phyloP scores from a whole-genome alignment of 2,888 invertebrate species.

The Hartigia nigra region DNA sequence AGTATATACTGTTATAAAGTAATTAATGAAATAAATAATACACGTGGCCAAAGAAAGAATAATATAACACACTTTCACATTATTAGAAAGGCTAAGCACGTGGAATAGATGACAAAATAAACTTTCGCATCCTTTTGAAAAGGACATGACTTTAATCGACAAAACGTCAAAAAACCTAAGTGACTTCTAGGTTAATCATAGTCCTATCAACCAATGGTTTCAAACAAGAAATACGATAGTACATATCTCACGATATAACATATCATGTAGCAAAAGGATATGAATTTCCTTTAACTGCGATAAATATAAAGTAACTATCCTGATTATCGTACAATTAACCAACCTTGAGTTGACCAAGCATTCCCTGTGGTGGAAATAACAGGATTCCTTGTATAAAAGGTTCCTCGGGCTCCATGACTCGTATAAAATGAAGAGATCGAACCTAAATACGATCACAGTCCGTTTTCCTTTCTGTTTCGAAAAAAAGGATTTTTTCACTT shows the following conservation, averaged over 20 bases:
- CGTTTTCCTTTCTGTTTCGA: constrained; percentile 1
- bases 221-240: constrained; percentile 7
- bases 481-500: constrained; percentile 35
- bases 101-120: neutral
- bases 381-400: constrained; percentile 81
- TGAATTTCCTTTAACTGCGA: constrained; percentile 25
- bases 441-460: neutral
- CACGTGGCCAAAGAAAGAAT: neutral
- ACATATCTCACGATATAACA: neutral
- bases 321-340: constrained; percentile 66
- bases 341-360: constrained; percentile 80
- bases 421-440: constrained; percentile 5
- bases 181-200: neutral
- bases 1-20: neutral
- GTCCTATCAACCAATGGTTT: neutral
- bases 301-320: constrained; percentile 25
- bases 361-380: constrained; percentile 81
- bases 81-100: neutral
- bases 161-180: neutral
- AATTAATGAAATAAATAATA: neutral
- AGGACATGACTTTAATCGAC: neutral
- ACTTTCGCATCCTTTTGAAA: neutral
- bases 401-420: constrained; percentile 78
- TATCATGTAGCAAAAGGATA: constrained; percentile 19
- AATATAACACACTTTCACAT: neutral